phyloP scores from a whole-genome alignment of 2,113 vertebrate species.

The Cepphus grylle region DNA sequence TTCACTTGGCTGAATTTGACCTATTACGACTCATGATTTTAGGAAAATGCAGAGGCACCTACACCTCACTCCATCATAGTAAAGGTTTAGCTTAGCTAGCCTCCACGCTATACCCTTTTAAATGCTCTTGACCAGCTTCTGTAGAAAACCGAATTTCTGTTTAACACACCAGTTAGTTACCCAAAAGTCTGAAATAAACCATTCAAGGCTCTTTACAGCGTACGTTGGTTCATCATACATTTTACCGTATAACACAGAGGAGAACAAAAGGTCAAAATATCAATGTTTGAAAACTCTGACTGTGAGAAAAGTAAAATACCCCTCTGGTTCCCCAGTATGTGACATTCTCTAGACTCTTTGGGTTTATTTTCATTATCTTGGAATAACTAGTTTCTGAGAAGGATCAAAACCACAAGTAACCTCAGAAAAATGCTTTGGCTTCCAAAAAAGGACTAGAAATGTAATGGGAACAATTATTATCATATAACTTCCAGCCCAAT shows the following conservation, averaged over 20 bases:
- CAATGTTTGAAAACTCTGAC: not conserved
- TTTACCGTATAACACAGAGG: not conserved
- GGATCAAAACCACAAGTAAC: not conserved
- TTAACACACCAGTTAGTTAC: not conserved
- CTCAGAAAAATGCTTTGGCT: slow-evolving; percentile 12
- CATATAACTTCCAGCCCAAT: not conserved
- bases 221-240: not conserved
- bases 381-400: not conserved
- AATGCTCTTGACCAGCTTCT: not conserved
- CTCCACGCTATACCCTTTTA: not conserved
- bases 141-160: not conserved
- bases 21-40: not conserved
- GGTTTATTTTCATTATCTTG: not conserved
- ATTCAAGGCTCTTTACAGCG: not conserved
- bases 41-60: not conserved
- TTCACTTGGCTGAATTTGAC: not conserved
- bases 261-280: not conserved
- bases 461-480: not conserved
- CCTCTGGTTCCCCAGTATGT: not conserved
- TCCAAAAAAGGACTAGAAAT: not conserved
- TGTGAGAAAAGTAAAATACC: not conserved
- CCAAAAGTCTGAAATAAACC: not conserved
- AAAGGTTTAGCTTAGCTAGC: not conserved
- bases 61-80: not conserved
- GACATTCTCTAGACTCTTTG: not conserved